A percentile compares a stretch with the other conserved stretches of the same genome.
Evolutionary conservation across 92 coral and sea anemone genomes (phyloP).

Genomic region (Micromussa lordhowensis): DNA sequence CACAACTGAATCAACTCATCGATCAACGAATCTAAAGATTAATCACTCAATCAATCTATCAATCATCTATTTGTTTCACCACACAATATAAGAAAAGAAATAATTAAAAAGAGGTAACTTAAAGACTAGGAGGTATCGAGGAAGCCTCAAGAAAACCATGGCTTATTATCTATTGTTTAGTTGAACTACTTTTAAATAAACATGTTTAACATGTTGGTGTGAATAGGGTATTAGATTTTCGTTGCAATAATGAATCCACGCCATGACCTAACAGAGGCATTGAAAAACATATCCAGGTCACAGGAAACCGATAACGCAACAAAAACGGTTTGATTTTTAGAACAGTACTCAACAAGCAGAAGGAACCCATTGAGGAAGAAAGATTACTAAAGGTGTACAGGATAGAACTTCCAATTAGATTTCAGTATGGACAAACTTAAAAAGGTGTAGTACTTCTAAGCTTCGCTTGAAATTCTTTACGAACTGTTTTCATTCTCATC

Average conservation of each 20-base stretch:
- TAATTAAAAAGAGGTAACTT: too few relatives aligned
- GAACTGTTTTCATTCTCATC: background rate
- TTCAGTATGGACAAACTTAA: background rate
- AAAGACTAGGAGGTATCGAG: too few relatives aligned
- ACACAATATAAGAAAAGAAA: too few relatives aligned
- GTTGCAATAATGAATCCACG: too few relatives aligned
- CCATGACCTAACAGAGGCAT: background rate
- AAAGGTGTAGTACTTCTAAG: background rate
- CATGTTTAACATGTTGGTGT: too few relatives aligned
- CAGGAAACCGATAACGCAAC: background rate
- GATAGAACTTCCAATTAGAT: background rate
- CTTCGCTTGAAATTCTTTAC: background rate
- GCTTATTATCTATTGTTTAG: too few relatives aligned
- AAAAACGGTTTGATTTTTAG: background rate
- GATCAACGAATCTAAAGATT: background rate
- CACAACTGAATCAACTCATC: background rate
- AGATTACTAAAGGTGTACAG: background rate
- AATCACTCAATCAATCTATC: too few relatives aligned
- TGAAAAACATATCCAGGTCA: background rate
- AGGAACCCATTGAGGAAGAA: background rate
- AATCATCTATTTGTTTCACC: too few relatives aligned
- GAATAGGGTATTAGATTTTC: too few relatives aligned
- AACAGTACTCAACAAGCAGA: too few relatives aligned
- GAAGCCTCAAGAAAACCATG: too few relatives aligned
- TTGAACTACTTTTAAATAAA: too few relatives aligned